A percentile compares a stretch with the other conserved stretches of the same genome.
phyloP scores from a whole-genome alignment of 2,888 invertebrate species.

The Exocentrus adspersus region DNA sequence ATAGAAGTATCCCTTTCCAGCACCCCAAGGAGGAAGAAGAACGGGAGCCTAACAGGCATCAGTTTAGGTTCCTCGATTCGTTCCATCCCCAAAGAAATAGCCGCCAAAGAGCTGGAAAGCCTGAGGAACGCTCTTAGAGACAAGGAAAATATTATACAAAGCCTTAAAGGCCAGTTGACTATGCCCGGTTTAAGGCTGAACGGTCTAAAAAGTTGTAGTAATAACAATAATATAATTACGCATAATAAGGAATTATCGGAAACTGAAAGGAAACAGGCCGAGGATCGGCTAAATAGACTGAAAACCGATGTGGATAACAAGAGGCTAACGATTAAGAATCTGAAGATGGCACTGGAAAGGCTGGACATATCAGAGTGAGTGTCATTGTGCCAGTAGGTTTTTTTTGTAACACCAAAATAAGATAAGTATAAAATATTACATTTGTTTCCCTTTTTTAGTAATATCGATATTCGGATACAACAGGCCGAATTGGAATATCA shows the following conservation, averaged over 20 bases:
- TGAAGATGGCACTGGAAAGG: slow-evolving; percentile 81
- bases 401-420: no score
- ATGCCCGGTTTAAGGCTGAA: slow-evolving; percentile 63
- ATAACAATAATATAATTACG: slow-evolving; percentile 51
- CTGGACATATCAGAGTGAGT: slow-evolving; percentile 89
- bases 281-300: slow-evolving; percentile 70
- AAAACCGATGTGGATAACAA: slow-evolving; percentile 80
- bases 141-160: slow-evolving; percentile 86
- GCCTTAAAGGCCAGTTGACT: slow-evolving; percentile 74
- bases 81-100: slow-evolving; percentile 60
- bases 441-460: no score
- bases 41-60: slow-evolving; percentile 55
- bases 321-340: slow-evolving; percentile 80
- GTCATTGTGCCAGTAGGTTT: no score
- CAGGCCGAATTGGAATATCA: slow-evolving; percentile 92
- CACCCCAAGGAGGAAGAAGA: slow-evolving; percentile 71
- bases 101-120: slow-evolving; percentile 73
- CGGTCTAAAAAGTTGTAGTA: slow-evolving; percentile 33
- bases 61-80: slow-evolving; percentile 56
- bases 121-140: slow-evolving; percentile 78
- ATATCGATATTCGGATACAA: slow-evolving; percentile 88
- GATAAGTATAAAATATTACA: no score
- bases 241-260: slow-evolving; percentile 63
- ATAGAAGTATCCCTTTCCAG: slow-evolving; percentile 82
- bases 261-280: slow-evolving; percentile 68